These are phyloP conservation scores for Platyrinchus mystaceus DNA, from an alignment of 2,797 vertebrate species.

Conservation along the genomic window DNA sequence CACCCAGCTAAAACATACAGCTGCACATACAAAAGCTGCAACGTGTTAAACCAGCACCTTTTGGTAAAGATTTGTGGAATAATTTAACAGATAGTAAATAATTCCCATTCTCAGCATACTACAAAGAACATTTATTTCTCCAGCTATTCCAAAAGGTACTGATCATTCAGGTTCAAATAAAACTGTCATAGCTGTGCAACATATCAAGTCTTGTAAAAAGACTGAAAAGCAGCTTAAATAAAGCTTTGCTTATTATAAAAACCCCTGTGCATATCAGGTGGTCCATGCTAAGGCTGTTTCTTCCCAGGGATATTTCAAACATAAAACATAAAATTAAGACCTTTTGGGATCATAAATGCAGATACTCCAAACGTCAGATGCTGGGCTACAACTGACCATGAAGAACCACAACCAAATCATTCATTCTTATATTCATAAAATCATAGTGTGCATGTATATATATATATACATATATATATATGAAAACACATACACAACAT, in stretches of 20 bases:
- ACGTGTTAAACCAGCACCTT: not conserved
- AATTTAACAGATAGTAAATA: not conserved
- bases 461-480: not conserved
- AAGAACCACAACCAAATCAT: not conserved
- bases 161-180: not conserved
- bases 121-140: not conserved
- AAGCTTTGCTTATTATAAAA: not conserved
- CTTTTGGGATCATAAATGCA: not conserved
- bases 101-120: not conserved
- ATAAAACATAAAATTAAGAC: not conserved
- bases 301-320: not conserved
- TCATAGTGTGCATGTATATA: not conserved
- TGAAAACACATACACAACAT: not conserved
- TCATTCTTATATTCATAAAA: not conserved
- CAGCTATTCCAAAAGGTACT: not conserved
- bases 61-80: not conserved
- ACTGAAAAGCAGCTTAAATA: not conserved
- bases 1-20: not conserved
- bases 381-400: not conserved
- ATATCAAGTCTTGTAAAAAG: slow-evolving; percentile 1
- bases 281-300: not conserved
- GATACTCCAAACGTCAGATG: not conserved
- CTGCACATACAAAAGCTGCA: not conserved
- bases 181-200: not conserved
- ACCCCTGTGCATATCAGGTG: not conserved